phyloP scores from a whole-genome alignment of 2,888 invertebrate species.

The Philaethria dido region DNA sequence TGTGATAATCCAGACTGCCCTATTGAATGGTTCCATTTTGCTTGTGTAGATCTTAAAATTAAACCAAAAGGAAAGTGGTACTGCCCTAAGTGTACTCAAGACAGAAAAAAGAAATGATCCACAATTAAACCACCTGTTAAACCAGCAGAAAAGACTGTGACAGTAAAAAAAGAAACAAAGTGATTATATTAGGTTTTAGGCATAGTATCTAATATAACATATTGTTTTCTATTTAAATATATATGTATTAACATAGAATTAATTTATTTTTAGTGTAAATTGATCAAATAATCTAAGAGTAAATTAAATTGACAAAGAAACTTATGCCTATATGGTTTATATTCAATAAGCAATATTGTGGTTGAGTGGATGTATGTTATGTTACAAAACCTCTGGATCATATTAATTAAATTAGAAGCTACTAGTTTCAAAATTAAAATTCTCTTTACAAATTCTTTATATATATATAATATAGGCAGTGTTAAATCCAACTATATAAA shows the following conservation, averaged over 20 bases:
- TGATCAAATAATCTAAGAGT: slow-evolving; percentile 37
- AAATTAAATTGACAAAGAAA: slow-evolving; percentile 19
- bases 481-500: slow-evolving; percentile 10
- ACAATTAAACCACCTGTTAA: slow-evolving; percentile 63
- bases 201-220: slow-evolving; percentile 43
- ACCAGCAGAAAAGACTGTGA: slow-evolving; percentile 71
- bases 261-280: slow-evolving; percentile 45
- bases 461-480: slow-evolving; percentile 8
- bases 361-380: slow-evolving; percentile 12
- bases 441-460: neutral
- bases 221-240: slow-evolving; percentile 44
- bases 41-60: slow-evolving; percentile 94
- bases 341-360: slow-evolving; percentile 29
- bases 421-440: slow-evolving; percentile 1
- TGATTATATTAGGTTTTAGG: slow-evolving; percentile 49
- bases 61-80: slow-evolving; percentile 98
- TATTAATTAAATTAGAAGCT: slow-evolving; percentile 1
- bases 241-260: slow-evolving; percentile 41
- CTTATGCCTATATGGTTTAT: slow-evolving; percentile 27
- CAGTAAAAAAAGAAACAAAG: slow-evolving; percentile 69
- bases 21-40: slow-evolving; percentile 98
- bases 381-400: slow-evolving; percentile 5
- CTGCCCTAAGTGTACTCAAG: slow-evolving; percentile 95
- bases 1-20: slow-evolving; percentile 96
- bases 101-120: slow-evolving; percentile 90